Evolutionary conservation across 2,797 vertebrate genomes (phyloP), one percentile per base, ranked within the genome.

Genomic region (Protosalanx chinensis): DNA sequence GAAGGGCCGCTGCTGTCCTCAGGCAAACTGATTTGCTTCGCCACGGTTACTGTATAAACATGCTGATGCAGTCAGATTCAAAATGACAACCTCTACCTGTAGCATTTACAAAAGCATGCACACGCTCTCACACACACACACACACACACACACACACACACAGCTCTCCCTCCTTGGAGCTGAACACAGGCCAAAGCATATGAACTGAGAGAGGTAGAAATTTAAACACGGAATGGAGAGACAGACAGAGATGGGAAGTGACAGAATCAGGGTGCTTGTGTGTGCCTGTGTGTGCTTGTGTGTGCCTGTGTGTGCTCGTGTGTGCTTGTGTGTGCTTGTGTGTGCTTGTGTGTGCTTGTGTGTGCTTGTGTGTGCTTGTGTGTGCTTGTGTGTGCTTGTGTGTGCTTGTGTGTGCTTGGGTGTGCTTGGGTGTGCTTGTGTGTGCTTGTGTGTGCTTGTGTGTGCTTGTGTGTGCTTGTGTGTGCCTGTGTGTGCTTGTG

Each of bases 181-280:
- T 67, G 30, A 76, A 3, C 62, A 18, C 59, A 1, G 16, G 23
- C 5, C 18, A 41, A 6, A 74, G 61, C 56, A 3, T 46, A 7
- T 59, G 6, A 29, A 27, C 18, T 23, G 8, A n/a, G 68, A 71
- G 29, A 67, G 64, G 49, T 41, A 75, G 70, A 78, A 33, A 68
- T 68, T 71, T 68, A 62, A 67, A 68, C 13, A 62, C 58, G 81
- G 72, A 82, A 75, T 81, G 3, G 37, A 67, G 16, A 57, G 32
- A 29, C 6, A 30, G 16, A 53, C 62, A 60, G 51, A 85, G 82
- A 91, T 83, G 68, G 49, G 72, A 73, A 51, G 76, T 85, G 90
- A 91, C 88, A 90, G 84, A 89, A 82, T 84, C 27, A 77, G 88
- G 86, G 74, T 87, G 81, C 68, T 74, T 74, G 51, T 81, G 70